Percentiles rank a stretch among this genome's conserved stretches.
Conservation (phyloP, 2,797 vertebrate genomes). For the Mormyrops attenuatus region DNA sequence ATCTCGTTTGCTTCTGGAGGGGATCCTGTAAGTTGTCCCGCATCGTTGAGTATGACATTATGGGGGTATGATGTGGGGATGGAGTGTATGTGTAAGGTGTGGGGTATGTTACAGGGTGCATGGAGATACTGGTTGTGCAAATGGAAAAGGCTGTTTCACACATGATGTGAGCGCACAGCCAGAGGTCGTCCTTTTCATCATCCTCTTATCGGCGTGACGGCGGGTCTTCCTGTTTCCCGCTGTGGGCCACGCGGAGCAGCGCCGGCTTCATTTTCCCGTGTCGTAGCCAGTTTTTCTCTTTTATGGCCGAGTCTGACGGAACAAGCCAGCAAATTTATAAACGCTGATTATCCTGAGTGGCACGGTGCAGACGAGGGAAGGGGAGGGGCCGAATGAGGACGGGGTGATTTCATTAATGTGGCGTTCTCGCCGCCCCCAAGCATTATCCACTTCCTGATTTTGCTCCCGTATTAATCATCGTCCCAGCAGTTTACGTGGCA, state of each 20-base stretch:
- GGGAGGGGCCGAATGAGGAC: conserved; percentile 5
- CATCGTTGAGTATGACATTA: neutral
- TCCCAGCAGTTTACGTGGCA: conserved; percentile 18
- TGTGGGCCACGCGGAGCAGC: neutral
- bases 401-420: conserved; percentile 26
- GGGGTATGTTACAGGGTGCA: neutral
- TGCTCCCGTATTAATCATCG: conserved; percentile 25
- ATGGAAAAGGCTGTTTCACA: conserved; percentile 14
- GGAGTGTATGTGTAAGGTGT: neutral
- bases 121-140: neutral
- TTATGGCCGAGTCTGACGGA: conserved; percentile 13
- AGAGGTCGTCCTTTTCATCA: neutral
- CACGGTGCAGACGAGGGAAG: conserved; percentile 11
- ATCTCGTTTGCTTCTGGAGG: conserved; percentile 96
- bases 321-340: conserved; percentile 18
- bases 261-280: neutral
- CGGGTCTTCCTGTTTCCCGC: conserved; percentile 18
- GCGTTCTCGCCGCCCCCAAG: conserved; percentile 7
- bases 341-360: conserved; percentile 4
- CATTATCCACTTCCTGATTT: conserved; percentile 25
- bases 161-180: neutral
- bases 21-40: conserved; percentile 75
- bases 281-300: neutral
- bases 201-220: conserved; percentile 17
- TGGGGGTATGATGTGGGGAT: neutral